A percentile compares a stretch with the other conserved stretches of the same genome.
Conservation (phyloP, 2,888 invertebrate genomes). For the Ceraclea dissimilis region DNA sequence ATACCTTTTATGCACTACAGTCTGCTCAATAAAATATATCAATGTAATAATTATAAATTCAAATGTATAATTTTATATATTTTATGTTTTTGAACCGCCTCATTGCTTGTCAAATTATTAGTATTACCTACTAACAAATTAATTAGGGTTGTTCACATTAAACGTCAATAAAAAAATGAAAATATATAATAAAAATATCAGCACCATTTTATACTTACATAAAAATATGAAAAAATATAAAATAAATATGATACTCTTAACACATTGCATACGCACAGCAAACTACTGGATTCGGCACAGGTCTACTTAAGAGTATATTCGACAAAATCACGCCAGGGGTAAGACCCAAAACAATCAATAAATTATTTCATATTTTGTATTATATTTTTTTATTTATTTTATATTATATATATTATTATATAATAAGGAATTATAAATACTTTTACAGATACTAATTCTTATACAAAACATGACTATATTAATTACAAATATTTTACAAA, state of each 20-base stretch:
- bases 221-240: background rate
- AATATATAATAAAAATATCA: background rate
- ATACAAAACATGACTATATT: no score
- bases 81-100: no score
- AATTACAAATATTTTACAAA: no score
- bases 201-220: no score
- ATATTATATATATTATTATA: background rate
- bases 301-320: conserved; percentile 54
- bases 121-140: background rate
- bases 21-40: no score
- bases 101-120: no score
- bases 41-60: no score
- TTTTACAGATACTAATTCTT: background rate
- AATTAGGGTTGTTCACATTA: background rate
- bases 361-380: background rate
- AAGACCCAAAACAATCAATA: conserved; percentile 30
- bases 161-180: background rate
- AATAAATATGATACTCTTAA: conserved; percentile 13
- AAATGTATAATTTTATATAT: no score
- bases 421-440: background rate
- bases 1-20: no score
- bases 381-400: background rate
- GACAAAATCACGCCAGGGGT: conserved; percentile 55
- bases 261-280: conserved; percentile 36
- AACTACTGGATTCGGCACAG: conserved; percentile 52